Conservation (phyloP, 2,888 invertebrate genomes). For the Drosophila neutralis region DNA sequence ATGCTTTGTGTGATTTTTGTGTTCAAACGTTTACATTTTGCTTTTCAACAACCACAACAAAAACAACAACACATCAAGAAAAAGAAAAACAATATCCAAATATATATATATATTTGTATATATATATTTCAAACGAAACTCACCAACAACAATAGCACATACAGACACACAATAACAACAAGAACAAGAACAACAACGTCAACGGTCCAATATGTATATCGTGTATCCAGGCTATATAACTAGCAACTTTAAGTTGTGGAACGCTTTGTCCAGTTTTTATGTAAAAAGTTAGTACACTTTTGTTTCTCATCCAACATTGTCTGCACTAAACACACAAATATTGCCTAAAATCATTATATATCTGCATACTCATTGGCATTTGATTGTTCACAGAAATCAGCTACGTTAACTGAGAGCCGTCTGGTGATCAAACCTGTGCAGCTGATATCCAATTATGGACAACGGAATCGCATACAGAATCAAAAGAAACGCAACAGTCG, state of each 20-base stretch:
- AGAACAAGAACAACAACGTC: constrained; percentile 5
- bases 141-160: constrained; percentile 43
- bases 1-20: constrained; percentile 80
- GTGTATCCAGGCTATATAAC: constrained; percentile 47
- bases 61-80: constrained; percentile 17
- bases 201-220: constrained; percentile 40
- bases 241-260: constrained; percentile 76
- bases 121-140: constrained; percentile 15
- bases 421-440: constrained; percentile 42
- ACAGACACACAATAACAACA: constrained; percentile 9
- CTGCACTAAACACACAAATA: constrained; percentile 11
- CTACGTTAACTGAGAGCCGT: constrained; percentile 74
- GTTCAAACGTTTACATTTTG: constrained; percentile 77
- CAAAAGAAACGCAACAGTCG: constrained; percentile 58
- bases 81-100: constrained; percentile 24
- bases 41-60: constrained; percentile 52
- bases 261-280: constrained; percentile 71
- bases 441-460: constrained; percentile 43
- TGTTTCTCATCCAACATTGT: constrained; percentile 24
- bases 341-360: neutral
- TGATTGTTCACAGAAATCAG: constrained; percentile 77
- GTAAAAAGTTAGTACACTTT: constrained; percentile 77
- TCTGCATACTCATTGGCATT: constrained; percentile 15
- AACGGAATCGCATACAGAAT: constrained; percentile 50
- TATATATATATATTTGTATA: constrained; percentile 16